Base-by-base conservation (phyloP, 1,140 invertebrate genomes). In the Drosophila gunungcola region DNA sequence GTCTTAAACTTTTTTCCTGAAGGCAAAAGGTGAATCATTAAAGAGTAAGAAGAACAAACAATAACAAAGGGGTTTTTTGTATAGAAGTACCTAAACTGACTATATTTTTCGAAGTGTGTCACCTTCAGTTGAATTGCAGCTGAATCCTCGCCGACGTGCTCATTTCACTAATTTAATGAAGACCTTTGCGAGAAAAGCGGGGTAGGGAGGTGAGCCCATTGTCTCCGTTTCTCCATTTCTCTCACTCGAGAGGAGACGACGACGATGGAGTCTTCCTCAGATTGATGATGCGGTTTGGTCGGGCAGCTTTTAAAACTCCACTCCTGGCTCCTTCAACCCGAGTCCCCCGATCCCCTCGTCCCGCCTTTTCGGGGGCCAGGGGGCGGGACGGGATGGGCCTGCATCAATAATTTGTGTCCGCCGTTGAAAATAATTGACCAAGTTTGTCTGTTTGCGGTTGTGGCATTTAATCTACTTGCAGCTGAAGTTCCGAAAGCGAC, bases 121-220 rank as follows among this genome's bases (percentile, higher is more conserved):
- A 34, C 46, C 45, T 42, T 11, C 55, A 49, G 25, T 42, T 25
- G 21, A 41, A 27, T 29, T 60, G 60, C 79, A 43, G 68, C 79
- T 78, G 81, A 63, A 25, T 60, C 54, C 79, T 48, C 58, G 41
- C 16, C 53, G 54, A 76, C 72, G 73, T 84, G 77, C 85, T 90
- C 84, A 88, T 89, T 90, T 84, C 84, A 89, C 84, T 88, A 88
- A 88, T 88, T 88, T 88, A 88, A 88, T 88, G 84, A 88, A 88
- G 84, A 88, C 85, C 84, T 88, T 80, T 89, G 77, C 73, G 56
- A 74, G 77, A 52, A 43, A 56, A 46, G 68, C 73, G 65, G 70
- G 70, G 52, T 67, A 63, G 60, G 62, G 76, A 61, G 29, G 56
- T 48, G 48, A 21, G 38, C 38, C 82, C 84, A 86, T 88, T 86